Conservation (phyloP, 2,797 vertebrate species). For the Chaenodraco wilsoni region DNA sequence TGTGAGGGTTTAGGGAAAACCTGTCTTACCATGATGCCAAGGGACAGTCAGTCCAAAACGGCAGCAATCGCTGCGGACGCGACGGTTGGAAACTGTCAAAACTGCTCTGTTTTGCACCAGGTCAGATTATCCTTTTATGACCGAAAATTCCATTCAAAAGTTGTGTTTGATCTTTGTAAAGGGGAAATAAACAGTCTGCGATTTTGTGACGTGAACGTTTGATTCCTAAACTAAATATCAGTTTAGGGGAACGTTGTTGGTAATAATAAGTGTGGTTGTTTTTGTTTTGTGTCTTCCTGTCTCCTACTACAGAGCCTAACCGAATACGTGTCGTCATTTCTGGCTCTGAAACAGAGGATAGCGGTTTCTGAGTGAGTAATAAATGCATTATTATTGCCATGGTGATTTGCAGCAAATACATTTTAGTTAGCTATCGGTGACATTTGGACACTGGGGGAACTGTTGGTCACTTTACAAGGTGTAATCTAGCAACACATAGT, state of each 20-base stretch:
- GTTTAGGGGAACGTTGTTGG: neutral
- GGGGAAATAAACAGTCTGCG: neutral
- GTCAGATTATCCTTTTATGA: slow-evolving; percentile 53
- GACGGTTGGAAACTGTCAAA: slow-evolving; percentile 84
- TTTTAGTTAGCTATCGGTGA: neutral
- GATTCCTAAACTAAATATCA: neutral
- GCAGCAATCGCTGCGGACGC: slow-evolving; percentile 84
- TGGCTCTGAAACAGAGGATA: slow-evolving; percentile 95
- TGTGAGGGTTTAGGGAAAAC: neutral
- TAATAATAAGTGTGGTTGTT: neutral
- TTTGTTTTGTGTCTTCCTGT: neutral
- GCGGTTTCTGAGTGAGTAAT: slow-evolving; percentile 92
- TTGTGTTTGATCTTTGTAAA: neutral
- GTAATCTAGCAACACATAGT: neutral
- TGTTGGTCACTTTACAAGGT: neutral
- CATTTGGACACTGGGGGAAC: neutral
- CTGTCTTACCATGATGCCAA: slow-evolving; percentile 91
- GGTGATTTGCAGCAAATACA: neutral
- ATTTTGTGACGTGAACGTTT: accelerated
- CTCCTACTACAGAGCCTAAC: slow-evolving; percentile 87
- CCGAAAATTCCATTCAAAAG: neutral
- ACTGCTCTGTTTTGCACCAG: slow-evolving; percentile 88
- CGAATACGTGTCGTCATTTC: slow-evolving; percentile 92
- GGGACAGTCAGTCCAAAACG: slow-evolving; percentile 86
- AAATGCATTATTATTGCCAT: neutral